Evolutionary conservation across 2,113 vertebrate genomes (phyloP).

Genomic region (Neotoma lepida): DNA sequence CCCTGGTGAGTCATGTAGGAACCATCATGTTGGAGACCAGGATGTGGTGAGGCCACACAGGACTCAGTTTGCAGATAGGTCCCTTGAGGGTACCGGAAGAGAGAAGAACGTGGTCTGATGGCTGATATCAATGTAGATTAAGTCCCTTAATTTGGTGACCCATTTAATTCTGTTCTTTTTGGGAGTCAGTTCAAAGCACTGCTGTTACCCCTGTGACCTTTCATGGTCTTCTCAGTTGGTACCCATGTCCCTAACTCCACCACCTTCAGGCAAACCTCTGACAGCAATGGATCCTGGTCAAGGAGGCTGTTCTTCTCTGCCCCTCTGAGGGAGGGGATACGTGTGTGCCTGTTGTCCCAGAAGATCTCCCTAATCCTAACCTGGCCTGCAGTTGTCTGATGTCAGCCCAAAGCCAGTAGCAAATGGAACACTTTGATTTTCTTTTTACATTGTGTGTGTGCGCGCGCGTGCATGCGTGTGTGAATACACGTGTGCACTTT

Average conservation of each 20-base stretch:
- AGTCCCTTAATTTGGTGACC: not conserved
- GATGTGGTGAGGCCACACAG: not conserved
- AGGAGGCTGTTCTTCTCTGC: too few species aligned
- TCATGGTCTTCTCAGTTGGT: not conserved
- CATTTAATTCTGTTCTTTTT: not conserved
- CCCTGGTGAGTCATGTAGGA: not conserved
- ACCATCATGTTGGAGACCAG: not conserved
- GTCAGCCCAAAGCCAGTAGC: not conserved
- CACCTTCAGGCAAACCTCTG: not conserved
- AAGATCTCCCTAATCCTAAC: not conserved
- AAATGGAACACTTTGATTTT: too few species aligned
- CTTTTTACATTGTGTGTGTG: not conserved
- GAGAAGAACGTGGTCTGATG: not conserved
- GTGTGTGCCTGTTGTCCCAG: not conserved
- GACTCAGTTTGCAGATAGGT: not conserved
- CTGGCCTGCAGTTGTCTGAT: not conserved
- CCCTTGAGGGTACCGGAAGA: not conserved
- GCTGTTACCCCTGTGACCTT: not conserved
- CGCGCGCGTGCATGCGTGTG: not conserved
- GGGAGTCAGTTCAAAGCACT: not conserved
- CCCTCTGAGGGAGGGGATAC: rapidly evolving
- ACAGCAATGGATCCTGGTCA: not conserved
- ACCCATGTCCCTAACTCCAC: rapidly evolving
- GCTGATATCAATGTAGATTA: not conserved
- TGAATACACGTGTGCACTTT: not conserved